Evolutionary conservation across 2,888 invertebrate species (phyloP).

Genomic region (Tyria jacobaeae): DNA sequence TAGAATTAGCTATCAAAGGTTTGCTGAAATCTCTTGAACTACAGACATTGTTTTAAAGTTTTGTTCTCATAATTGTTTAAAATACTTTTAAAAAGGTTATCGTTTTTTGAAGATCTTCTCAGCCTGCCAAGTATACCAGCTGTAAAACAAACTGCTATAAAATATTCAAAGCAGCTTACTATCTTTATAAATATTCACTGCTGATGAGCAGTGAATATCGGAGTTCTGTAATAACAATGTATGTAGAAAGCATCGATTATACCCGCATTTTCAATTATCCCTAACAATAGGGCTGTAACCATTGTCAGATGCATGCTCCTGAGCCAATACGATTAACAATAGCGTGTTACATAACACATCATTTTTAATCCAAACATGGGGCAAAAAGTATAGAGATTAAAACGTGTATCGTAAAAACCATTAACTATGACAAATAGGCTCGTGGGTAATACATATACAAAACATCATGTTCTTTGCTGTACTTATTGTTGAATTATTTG

Average conservation of each 20-base stretch:
- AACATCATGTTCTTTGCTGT: conserved; percentile 57
- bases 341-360: conserved; percentile 74
- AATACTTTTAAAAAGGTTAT: neutral
- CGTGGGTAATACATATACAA: conserved; percentile 68
- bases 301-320: conserved; percentile 66
- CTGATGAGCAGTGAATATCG: conserved; percentile 23
- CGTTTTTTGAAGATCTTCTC: neutral
- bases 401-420: conserved; percentile 59
- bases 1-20: conserved; percentile 19
- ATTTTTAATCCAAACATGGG: conserved; percentile 65
- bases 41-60: conserved; percentile 5
- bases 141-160: neutral
- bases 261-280: conserved; percentile 78
- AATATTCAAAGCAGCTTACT: conserved; percentile 18
- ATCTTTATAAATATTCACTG: conserved; percentile 22
- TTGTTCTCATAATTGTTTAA: neutral
- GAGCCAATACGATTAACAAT: conserved; percentile 67
- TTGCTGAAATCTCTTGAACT: conserved; percentile 26
- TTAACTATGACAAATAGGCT: conserved; percentile 72
- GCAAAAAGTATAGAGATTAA: conserved; percentile 69
- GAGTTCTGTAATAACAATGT: conserved; percentile 51
- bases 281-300: conserved; percentile 65
- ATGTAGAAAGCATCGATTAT: conserved; percentile 70
- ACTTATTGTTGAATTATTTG: conserved; percentile 55
- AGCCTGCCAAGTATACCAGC: neutral